Percentiles rank a stretch among this genome's conserved stretches.
phyloP scores from a whole-genome alignment of 2,113 vertebrate genomes.

The Perognathus longimembris region DNA sequence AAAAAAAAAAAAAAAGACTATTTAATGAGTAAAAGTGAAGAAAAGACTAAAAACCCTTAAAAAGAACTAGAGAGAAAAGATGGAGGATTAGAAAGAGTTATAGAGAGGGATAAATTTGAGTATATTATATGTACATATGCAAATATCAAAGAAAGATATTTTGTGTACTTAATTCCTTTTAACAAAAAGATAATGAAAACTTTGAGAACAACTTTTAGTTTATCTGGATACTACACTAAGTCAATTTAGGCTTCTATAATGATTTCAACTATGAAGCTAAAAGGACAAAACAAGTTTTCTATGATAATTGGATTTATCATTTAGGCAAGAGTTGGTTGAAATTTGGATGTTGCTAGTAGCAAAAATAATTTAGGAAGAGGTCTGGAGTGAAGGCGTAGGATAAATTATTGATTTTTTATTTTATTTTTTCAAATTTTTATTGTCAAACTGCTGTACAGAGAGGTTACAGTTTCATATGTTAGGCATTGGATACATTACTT shows the following conservation, averaged over 20 bases:
- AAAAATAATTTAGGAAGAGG: background rate
- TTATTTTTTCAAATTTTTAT: slow-evolving; percentile 30
- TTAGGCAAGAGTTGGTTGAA: background rate
- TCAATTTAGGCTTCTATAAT: slow-evolving; percentile 19
- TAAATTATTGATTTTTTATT: background rate
- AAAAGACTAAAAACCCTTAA: too few species aligned
- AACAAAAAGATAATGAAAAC: background rate
- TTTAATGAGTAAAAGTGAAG: background rate
- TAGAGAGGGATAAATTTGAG: too few species aligned
- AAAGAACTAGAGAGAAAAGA: too few species aligned
- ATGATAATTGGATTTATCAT: background rate
- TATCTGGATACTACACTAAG: background rate
- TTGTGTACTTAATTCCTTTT: too few species aligned
- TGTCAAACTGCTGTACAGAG: too few species aligned
- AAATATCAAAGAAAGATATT: too few species aligned
- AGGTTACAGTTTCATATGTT: too few species aligned
- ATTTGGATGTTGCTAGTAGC: slow-evolving; percentile 11
- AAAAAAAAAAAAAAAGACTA: background rate
- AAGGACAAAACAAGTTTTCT: slow-evolving; percentile 27
- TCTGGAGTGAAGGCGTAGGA: too few species aligned
- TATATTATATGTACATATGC: too few species aligned
- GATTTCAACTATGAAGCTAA: slow-evolving; percentile 35
- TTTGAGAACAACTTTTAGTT: slow-evolving; percentile 11
- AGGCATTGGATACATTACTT: too few species aligned
- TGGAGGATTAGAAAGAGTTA: too few species aligned